Evolutionary conservation across 2,797 vertebrate genomes (phyloP).

Genomic region (Lophotriccus pileatus): DNA sequence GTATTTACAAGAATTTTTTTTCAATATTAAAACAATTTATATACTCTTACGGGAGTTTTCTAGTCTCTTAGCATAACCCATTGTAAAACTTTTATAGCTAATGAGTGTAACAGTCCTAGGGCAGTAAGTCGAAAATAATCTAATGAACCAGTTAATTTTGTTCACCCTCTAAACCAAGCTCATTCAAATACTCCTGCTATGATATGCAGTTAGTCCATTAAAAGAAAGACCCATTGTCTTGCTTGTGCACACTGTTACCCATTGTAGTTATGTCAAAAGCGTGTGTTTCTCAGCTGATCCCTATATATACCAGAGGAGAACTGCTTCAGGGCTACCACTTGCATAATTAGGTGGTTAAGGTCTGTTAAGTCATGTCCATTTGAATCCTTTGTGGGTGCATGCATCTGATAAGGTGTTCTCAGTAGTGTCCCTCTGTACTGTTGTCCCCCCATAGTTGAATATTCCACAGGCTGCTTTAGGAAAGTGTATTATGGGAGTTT

Average conservation of each 20-base stretch:
- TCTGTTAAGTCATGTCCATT: background rate
- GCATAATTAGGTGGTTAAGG: background rate
- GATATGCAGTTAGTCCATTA: background rate
- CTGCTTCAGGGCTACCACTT: background rate
- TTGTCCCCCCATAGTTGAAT: background rate
- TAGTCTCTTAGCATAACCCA: background rate
- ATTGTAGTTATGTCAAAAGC: background rate
- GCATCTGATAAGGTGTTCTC: background rate
- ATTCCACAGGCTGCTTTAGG: background rate
- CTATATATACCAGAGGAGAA: background rate
- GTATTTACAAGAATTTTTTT: background rate
- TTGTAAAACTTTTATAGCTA: background rate
- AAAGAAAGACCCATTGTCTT: background rate
- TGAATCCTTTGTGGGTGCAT: background rate
- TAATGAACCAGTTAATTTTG: background rate
- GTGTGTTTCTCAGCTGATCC: background rate
- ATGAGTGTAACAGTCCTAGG: background rate
- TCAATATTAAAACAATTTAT: background rate
- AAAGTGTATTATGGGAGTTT: background rate
- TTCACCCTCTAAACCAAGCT: background rate
- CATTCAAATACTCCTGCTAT: background rate
- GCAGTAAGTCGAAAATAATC: background rate
- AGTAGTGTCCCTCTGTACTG: background rate
- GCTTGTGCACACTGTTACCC: background rate
- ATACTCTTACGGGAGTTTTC: background rate